These are phyloP conservation scores for Helogale parvula DNA, from an alignment of 2,113 vertebrate genomes.

Conservation along the genomic window DNA sequence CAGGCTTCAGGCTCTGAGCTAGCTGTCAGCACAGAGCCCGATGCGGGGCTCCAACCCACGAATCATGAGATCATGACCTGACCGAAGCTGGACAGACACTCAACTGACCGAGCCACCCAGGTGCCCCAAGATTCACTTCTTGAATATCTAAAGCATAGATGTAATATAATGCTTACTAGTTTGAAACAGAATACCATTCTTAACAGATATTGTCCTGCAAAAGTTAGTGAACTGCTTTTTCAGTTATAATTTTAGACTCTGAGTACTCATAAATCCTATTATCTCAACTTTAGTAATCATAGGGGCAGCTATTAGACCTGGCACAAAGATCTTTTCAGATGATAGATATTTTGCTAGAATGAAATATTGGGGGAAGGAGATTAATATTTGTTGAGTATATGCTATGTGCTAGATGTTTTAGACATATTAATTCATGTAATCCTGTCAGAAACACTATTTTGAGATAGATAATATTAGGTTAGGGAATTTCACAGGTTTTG, in stretches of 20 bases:
- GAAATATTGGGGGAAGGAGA: background rate
- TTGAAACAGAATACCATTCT: background rate
- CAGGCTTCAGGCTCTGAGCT: too few relatives aligned
- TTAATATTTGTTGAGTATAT: background rate
- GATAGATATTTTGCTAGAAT: background rate
- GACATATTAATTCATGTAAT: background rate
- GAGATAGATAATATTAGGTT: background rate
- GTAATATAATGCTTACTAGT: background rate
- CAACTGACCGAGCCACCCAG: too few relatives aligned
- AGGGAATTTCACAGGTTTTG: background rate
- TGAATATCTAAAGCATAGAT: background rate
- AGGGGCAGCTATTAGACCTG: background rate
- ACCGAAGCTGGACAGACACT: too few relatives aligned
- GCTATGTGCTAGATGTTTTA: background rate
- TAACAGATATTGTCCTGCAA: background rate
- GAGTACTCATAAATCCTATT: background rate
- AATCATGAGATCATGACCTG: too few relatives aligned
- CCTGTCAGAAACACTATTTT: background rate
- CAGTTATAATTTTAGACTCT: background rate
- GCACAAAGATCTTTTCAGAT: background rate
- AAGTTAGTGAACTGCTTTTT: background rate
- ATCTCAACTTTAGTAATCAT: background rate
- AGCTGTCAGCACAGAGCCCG: too few relatives aligned
- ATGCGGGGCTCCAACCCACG: too few relatives aligned
- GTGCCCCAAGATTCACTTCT: background rate